A percentile compares a stretch with the other conserved stretches of the same genome.
phyloP scores from a whole-genome alignment of 2,888 invertebrate genomes.

The Drosophila kuntzei region DNA sequence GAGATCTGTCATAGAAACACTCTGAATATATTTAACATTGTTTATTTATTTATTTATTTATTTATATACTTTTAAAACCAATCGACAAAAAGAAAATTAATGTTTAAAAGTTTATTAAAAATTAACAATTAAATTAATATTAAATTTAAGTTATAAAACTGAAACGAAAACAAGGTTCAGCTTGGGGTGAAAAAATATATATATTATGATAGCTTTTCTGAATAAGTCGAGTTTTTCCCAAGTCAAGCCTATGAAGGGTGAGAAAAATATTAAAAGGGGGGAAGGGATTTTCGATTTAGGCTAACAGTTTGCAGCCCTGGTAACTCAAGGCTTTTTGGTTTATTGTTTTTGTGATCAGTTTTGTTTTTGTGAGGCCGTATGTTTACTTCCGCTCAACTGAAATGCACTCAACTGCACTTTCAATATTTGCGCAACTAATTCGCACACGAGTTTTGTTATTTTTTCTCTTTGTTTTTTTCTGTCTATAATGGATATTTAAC shows the following conservation, averaged over 20 bases:
- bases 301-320: conserved; percentile 2
- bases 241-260: not conserved
- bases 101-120: too few relatives aligned
- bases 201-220: too few relatives aligned
- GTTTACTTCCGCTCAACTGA: conserved; percentile 57
- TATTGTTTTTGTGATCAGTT: not conserved
- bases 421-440: conserved; percentile 76
- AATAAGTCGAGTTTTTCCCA: too few relatives aligned
- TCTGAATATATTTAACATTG: too few relatives aligned
- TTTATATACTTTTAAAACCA: too few relatives aligned
- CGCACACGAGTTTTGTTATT: conserved; percentile 40
- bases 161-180: too few relatives aligned
- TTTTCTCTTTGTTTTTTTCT: conserved; percentile 27
- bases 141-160: too few relatives aligned
- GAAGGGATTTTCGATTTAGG: not conserved
- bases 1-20: not conserved
- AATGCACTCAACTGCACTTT: conserved; percentile 59
- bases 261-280: not conserved
- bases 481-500: conserved; percentile 53
- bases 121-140: too few relatives aligned
- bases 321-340: conserved; percentile 10
- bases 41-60: too few relatives aligned
- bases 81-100: too few relatives aligned
- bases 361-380: conserved; percentile 5
- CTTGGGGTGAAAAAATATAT: too few relatives aligned